Evolutionary conservation across 2,113 vertebrate species (phyloP).

Genomic region (Mungos mungo): DNA sequence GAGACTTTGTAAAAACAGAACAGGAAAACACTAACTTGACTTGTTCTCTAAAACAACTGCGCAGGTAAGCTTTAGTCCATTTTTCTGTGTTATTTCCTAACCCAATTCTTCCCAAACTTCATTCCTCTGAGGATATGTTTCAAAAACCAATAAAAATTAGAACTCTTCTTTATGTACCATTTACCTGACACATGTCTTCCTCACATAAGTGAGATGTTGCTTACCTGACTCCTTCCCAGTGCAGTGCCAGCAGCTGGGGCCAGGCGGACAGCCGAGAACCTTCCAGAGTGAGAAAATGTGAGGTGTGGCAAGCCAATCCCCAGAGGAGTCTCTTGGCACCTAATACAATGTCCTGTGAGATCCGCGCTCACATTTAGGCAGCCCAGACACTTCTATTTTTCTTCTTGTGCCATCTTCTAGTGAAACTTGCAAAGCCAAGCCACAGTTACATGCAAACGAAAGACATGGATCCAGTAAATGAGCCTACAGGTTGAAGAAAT

Average conservation of each 20-base stretch:
- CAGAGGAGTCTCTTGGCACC: background rate
- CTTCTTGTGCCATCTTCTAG: background rate
- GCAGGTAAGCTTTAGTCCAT: background rate
- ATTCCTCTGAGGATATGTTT: background rate
- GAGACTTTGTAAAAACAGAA: background rate
- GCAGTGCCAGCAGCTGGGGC: too few species aligned
- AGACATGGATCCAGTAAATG: background rate
- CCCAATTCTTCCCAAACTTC: background rate
- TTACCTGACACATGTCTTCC: background rate
- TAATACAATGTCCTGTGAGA: background rate
- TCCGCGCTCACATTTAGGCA: background rate
- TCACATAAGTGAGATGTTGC: background rate
- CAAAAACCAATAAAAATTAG: background rate
- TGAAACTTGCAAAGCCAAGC: background rate
- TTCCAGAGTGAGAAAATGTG: background rate
- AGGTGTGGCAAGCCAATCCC: background rate
- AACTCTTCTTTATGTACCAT: background rate
- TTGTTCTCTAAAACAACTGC: background rate
- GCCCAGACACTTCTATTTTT: constrained; percentile 56
- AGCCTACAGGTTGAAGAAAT: background rate
- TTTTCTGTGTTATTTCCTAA: background rate
- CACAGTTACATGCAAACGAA: background rate
- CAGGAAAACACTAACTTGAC: background rate
- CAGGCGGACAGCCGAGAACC: background rate
- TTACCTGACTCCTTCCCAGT: background rate